Base-by-base conservation (phyloP, 2,113 vertebrate species). In the Tinamus guttatus region DNA sequence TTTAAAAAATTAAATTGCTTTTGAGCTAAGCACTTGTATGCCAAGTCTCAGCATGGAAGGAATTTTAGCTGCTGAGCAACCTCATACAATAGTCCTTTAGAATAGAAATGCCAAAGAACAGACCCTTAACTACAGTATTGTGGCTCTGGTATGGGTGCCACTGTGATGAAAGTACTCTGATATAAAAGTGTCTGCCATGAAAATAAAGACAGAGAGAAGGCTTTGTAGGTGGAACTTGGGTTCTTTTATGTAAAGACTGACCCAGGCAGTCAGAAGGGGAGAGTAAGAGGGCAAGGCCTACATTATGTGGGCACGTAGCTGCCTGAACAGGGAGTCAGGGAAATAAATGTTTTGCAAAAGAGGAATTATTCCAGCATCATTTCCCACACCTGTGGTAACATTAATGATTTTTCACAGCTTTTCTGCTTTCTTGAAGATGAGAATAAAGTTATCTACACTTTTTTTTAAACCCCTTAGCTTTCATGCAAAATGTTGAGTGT, bases 41-140 rank as follows among this genome's bases (percentile, higher is more conserved):
- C 96, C 96, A 97, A 97, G 94, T 94, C 96, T 92, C 96, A 97
- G 96, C 96, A 97, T 96, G 96, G 94, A 96, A 94, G 95, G 95
- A 97, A 96, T 97, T 96, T 97, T 97, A 97, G 95, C 95, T 97
- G 96, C 96, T 93, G 94, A 97, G 96, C 96, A 97, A 96, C 96
- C 95, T 96, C 88, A 96, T 93, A 95, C 96, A 97, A 97, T 97
- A 95, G 96, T 96, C 83, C 96, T 97, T 97, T 97, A 96, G 95
- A 97, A 94, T 47, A 95, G 94, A 96, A 96, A 97, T 96, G 94
- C 95, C 94, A 95, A 95, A 97, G 95, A 96, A 97, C 96, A 96
- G 96, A 95, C 95, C 92, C 96, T 96, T 97, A 97, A 97, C 96
- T 97, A 97, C 96, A 96, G 95, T 96, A 97, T 97, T 96, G 95